These are phyloP conservation scores for Apis cerana DNA, from an alignment of 1,140 invertebrate species.

Conservation along the genomic window DNA sequence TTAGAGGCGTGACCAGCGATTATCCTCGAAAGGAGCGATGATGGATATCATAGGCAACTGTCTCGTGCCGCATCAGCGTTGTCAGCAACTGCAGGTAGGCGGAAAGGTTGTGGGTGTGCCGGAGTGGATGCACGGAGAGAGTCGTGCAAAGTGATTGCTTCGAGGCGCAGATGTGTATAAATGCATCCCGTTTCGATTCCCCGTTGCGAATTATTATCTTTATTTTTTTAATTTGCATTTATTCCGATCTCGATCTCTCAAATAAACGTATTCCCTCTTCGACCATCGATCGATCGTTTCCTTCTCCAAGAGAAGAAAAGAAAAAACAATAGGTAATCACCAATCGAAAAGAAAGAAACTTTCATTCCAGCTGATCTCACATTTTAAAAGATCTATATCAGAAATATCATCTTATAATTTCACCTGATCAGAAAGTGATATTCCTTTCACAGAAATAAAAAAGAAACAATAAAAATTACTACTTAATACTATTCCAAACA, in stretches of 20 bases:
- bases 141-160: constrained; percentile 28
- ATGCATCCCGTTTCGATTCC: background rate
- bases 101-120: constrained; percentile 59
- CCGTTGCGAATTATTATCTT: background rate
- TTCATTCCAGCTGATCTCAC: too few species aligned
- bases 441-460: background rate
- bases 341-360: too few species aligned
- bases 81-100: constrained; percentile 66
- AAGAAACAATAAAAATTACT: background rate
- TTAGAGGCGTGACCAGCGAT: constrained; percentile 69
- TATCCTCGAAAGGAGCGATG: constrained; percentile 69
- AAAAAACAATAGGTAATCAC: too few species aligned
- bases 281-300: background rate
- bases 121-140: constrained; percentile 25
- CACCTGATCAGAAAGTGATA: background rate
- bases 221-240: background rate
- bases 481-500: too few species aligned
- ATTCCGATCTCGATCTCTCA: too few species aligned
- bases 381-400: background rate
- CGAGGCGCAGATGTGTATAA: constrained; percentile 18
- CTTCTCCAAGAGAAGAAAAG: too few species aligned
- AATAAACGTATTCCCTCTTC: too few species aligned
- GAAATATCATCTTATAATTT: background rate
- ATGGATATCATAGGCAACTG: constrained; percentile 68
- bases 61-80: constrained; percentile 67